Evolutionary conservation across 2,797 vertebrate genomes (phyloP), one percentile per base, ranked within the genome.

Genomic region (Dendrocincla fuliginosa): DNA sequence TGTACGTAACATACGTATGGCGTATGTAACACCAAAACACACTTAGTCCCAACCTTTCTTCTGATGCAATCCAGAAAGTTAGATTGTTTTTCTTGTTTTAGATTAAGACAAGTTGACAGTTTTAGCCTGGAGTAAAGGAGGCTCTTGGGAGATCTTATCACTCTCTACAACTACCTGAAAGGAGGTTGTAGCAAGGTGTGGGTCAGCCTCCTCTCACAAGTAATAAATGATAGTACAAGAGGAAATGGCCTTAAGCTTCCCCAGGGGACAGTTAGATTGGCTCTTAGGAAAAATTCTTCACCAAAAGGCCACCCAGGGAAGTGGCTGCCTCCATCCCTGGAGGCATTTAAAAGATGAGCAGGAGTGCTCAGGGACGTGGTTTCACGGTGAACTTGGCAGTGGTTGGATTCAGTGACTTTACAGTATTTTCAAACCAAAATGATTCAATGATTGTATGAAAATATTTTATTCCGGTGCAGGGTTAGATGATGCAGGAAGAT

Each of bases 121-220:
- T 59, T 42, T 41, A 81, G 35, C 10, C 27, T 28, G 46, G 44
- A 69, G 64, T 69, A 69, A 50, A 69, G 44, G 18, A 49, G 63
- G 42, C 24, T n/a, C 14, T 57, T 13, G 63, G 14, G 77, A 68
- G 42, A 80, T 24, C 9, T 57, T 47, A 67, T n/a, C 9, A 4
- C 11, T n/a, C 17, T 14, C 33, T 41, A 39, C 37, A 57, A 2
- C 11, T 41, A 8, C 30, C 83, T 42, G 56, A 46, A 80, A 41
- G 25, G 39, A 24, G 33, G n/a, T 6, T 69, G 50, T 13, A 35
- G 4, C 19, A 27, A n/a, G 44, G 30, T 64, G 33, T 2, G 12
- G 7, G 9, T 24, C 0, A 0, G 18, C 39, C 37, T 63, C n/a
- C 81, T 28, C 44, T 80, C 17, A 46, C 39, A 23, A 0, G 0